Percentiles rank a stretch among this genome's conserved stretches.
These are phyloP conservation scores for Montipora efflorescens DNA, from an alignment of 64 coral and sea anemone genomes.

Conservation along the genomic window DNA sequence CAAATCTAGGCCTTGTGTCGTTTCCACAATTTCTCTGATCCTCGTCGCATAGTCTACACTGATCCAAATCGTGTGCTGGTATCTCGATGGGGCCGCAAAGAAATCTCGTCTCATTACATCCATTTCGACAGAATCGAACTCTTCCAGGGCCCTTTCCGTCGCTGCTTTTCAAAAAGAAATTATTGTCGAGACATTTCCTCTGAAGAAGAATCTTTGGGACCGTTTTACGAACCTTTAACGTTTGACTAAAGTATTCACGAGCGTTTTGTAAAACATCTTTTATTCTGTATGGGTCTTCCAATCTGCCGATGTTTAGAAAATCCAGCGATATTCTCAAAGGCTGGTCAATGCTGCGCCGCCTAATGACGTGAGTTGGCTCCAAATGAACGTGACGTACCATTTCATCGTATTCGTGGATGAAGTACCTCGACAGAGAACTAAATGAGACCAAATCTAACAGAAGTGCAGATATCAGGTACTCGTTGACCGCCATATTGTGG, in stretches of 20 bases:
- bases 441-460: background rate
- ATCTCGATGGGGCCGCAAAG: slow-evolving; percentile 69
- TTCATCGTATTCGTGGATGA: slow-evolving; percentile 78
- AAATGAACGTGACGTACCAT: slow-evolving; percentile 68
- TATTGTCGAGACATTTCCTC: slow-evolving; percentile 73
- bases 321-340: slow-evolving; percentile 75
- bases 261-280: slow-evolving; percentile 58
- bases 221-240: slow-evolving; percentile 67
- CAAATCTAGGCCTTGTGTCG: slow-evolving; percentile 30
- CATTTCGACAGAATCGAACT: slow-evolving; percentile 74
- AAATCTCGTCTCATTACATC: slow-evolving; percentile 47
- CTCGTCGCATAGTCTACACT: slow-evolving; percentile 80
- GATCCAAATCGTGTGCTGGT: slow-evolving; percentile 65
- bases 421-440: background rate
- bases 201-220: slow-evolving; percentile 71
- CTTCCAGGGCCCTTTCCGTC: slow-evolving; percentile 41
- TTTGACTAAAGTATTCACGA: slow-evolving; percentile 55
- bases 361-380: slow-evolving; percentile 45
- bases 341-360: slow-evolving; percentile 61
- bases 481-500: slow-evolving; percentile 17
- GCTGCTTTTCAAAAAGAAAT: slow-evolving; percentile 66
- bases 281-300: slow-evolving; percentile 39
- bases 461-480: background rate
- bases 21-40: slow-evolving; percentile 64
- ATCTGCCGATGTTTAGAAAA: slow-evolving; percentile 72